Evolutionary conservation across 2,113 vertebrate species (phyloP).

Genomic region (Colius striatus): DNA sequence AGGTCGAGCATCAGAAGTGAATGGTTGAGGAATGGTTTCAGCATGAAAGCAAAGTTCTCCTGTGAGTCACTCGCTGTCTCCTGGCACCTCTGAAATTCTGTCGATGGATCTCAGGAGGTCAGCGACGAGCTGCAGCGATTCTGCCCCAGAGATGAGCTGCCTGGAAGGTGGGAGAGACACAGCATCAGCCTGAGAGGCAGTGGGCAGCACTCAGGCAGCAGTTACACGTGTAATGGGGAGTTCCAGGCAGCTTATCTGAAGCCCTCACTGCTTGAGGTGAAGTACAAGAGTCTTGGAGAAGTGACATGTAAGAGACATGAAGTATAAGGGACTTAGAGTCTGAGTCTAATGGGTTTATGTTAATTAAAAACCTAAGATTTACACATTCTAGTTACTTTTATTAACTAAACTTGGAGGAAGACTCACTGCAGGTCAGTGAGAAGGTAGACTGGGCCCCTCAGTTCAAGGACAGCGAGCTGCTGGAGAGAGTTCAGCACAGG

Average conservation of each 20-base stretch:
- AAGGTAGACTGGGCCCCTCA: rapidly evolving
- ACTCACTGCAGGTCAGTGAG: rapidly evolving
- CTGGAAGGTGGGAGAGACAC: neutral
- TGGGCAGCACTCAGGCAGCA: too few species aligned
- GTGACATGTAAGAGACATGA: neutral
- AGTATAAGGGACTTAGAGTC: too few species aligned
- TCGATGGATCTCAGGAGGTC: constrained; percentile 81
- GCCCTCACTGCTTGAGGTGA: neutral
- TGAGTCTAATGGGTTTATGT: too few species aligned
- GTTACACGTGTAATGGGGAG: too few species aligned
- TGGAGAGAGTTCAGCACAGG: too few species aligned
- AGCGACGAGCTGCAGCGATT: constrained; percentile 74
- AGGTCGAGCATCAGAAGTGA: neutral
- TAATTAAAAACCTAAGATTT: neutral
- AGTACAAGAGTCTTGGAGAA: neutral
- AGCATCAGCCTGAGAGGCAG: rapidly evolving
- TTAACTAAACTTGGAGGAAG: neutral
- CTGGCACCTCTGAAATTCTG: constrained; percentile 74
- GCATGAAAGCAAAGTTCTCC: neutral
- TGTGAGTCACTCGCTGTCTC: constrained; percentile 1
- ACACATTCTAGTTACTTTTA: neutral
- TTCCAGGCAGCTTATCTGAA: neutral
- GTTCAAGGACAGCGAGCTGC: too few species aligned
- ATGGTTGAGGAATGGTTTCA: neutral
- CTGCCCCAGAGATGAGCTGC: constrained; percentile 79